Base-by-base conservation (phyloP, 1,140 invertebrate genomes). In the Drosophila nikananu region DNA sequence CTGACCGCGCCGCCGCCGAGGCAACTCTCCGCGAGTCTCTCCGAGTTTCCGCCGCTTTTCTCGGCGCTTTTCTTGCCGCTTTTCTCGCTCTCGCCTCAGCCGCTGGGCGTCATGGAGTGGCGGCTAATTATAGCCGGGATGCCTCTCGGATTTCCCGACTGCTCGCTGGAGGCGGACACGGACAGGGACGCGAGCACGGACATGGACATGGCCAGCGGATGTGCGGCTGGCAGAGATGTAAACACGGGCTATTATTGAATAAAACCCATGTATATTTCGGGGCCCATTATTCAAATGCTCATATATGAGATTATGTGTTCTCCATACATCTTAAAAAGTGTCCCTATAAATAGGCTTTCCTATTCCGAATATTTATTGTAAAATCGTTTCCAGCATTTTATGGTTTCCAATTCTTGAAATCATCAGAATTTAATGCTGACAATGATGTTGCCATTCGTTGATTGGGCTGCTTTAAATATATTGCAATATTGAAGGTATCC, bases 141-240 rank as follows among this genome's bases (percentile, higher is more conserved):
- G 63, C 44, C 44, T 68, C 63, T 70, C 66, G 37, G 63, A 70
- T 70, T 52, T 68, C 63, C 63, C 66, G 9, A 66, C 35, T 13
- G 63, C 21, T 19, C 35, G 46, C 66, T 70, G 66, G 66, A 70
- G 63, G 42, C 25, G 63, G 58, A 57, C 54, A 57, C 15, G 15
- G 66, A 68, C 66, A 44, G 55, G 62, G 57, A 49, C 25, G n/a
- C 35, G 52, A 19, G 35, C 44, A 9, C 25, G 65, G 65, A 68
- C 46, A 32, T 37, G 62, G 54, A 9, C 54, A 30, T 10, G 10
- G 54, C 54, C 37, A 25, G 54, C 54, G 54, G 54, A 57, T 57
- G 54, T 57, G 54, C 54, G 32, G 15, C 35, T 39, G 21, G 13
- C 54, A 25, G 54, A 39, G 54, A 39, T 57, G 35, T 57, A 57